Conservation (phyloP, 2,888 invertebrate species). For the Lithophane leautieri region DNA sequence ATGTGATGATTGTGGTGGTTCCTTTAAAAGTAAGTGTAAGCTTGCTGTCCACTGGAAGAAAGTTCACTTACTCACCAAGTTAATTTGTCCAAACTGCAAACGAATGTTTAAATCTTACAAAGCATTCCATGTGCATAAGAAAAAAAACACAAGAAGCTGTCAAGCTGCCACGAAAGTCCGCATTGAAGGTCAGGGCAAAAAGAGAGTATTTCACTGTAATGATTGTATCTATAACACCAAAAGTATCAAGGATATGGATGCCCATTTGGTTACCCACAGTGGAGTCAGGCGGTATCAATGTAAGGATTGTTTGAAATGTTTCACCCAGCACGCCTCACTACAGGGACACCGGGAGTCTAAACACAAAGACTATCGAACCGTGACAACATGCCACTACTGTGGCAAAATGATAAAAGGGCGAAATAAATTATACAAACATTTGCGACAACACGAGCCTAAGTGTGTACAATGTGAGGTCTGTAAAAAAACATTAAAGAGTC, state of each 20-base stretch:
- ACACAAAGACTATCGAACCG: constrained; percentile 74
- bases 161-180: constrained; percentile 63
- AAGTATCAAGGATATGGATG: constrained; percentile 76
- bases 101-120: constrained; percentile 73
- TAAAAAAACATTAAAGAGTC: constrained; percentile 72
- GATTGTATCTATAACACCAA: constrained; percentile 77
- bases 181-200: constrained; percentile 76
- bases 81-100: constrained; percentile 70
- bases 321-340: constrained; percentile 78
- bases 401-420: constrained; percentile 80
- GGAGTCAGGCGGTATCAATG: constrained; percentile 80
- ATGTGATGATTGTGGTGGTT: constrained; percentile 70
- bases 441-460: constrained; percentile 70
- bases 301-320: constrained; percentile 75
- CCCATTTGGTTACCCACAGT: constrained; percentile 77
- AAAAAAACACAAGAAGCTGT: constrained; percentile 68
- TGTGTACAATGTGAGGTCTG: constrained; percentile 59
- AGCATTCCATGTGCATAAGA: constrained; percentile 73
- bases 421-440: constrained; percentile 74
- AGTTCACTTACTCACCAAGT: constrained; percentile 63
- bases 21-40: constrained; percentile 75
- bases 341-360: constrained; percentile 76
- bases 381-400: constrained; percentile 81
- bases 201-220: constrained; percentile 69
- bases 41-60: constrained; percentile 75